Evolutionary conservation across 2,797 vertebrate genomes (phyloP), one percentile per base, ranked within the genome.

Genomic region (Acestrorhynchus altus): DNA sequence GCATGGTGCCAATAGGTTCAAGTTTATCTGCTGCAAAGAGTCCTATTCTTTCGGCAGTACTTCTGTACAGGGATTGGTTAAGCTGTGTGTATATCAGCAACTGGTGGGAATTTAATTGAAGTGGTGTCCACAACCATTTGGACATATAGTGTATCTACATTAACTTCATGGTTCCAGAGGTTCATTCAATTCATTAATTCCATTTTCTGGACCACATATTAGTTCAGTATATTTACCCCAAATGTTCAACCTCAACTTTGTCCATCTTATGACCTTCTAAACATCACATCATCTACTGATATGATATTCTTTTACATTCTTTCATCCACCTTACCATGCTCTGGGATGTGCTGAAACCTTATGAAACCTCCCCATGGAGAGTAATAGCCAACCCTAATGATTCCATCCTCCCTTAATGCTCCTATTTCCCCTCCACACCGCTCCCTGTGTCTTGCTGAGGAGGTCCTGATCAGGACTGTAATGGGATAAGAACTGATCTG

Each of bases 331-430:
- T 24, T 31, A 16, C 16, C 35, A 42, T 54, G 35, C 5, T 44
- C 35, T 22, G 67, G 22, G 46, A 70, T 51, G 65, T 61, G 44
- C 20, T 63, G 44, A 77, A 42, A 70, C 60, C 61, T 72, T 15
- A 52, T 47, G 28, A 64, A 56, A 73, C 40, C 12, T 46, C 40
- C 49, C 5, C 24, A 13, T 18, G 10, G 31, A 52, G 70, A 28
- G 63, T 66, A 46, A 74, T 69, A 60, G 42, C 65, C 73, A 56
- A 22, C 67, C 44, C 61, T 79, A 72, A 81, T 71, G 70, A 78
- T 64, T 76, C 76, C 59, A 60, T 72, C 76, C 49, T 39, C 31
- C 31, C 51, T 66, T 77, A 74, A 75, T 80, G 74, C 72, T 64
- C 64, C 60, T 56, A 75, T 70, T 70, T 80, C 63, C 72, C 49